These are phyloP conservation scores for Pavo muticus DNA, from an alignment of 2,113 vertebrate genomes.

Conservation along the genomic window DNA sequence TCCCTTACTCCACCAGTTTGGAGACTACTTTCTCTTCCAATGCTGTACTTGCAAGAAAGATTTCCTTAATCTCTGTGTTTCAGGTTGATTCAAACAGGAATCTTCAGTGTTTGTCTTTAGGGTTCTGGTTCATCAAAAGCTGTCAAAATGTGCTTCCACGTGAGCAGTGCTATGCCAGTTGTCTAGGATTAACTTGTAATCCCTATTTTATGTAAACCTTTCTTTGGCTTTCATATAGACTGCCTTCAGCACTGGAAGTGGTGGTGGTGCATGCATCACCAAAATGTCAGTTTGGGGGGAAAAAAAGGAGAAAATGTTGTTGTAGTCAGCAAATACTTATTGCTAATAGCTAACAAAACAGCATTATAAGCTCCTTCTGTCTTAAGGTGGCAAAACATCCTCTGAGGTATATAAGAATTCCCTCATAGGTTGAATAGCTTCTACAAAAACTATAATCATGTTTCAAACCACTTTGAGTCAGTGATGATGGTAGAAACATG, in stretches of 20 bases:
- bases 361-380: not conserved
- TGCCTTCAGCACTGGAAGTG: not conserved
- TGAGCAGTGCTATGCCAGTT: not conserved
- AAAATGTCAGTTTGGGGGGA: not conserved
- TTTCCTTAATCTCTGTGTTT: not conserved
- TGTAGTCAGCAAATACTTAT: not conserved
- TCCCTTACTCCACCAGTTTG: not conserved
- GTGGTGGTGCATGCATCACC: not conserved
- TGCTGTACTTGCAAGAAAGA: not conserved
- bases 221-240: not conserved
- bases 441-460: not conserved
- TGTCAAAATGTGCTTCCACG: not conserved
- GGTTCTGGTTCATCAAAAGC: not conserved
- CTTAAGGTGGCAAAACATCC: not conserved
- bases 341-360: not conserved
- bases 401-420: not conserved
- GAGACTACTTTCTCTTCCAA: not conserved
- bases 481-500: not conserved
- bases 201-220: not conserved
- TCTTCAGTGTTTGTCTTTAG: not conserved
- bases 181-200: not conserved
- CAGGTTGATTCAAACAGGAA: not conserved
- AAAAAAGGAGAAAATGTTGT: rapidly evolving
- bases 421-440: not conserved
- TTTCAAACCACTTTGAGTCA: not conserved